phyloP scores from a whole-genome alignment of 1,140 invertebrate genomes.

The Phenacoccus solenopsis region DNA sequence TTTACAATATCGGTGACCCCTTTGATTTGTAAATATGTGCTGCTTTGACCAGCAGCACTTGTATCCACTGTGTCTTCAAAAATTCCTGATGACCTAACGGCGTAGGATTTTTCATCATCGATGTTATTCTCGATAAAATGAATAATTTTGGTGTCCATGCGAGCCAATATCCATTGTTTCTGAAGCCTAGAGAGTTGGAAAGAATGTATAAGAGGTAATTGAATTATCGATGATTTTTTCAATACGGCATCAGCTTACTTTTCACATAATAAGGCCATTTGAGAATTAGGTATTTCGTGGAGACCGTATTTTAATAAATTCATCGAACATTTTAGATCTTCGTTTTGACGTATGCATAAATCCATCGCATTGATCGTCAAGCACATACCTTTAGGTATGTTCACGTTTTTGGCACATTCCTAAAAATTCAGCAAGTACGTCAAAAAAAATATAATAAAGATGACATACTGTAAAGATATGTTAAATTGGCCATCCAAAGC shows the following conservation, averaged over 20 bases:
- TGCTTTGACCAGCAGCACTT: constrained; percentile 75
- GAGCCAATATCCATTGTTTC: constrained; percentile 8
- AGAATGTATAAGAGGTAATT: background rate
- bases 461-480: too few relatives aligned
- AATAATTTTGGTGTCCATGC: background rate
- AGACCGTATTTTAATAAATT: background rate
- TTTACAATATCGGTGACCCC: background rate
- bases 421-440: too few relatives aligned
- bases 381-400: constrained; percentile 11
- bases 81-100: constrained; percentile 50
- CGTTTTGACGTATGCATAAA: background rate
- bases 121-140: background rate
- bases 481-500: too few relatives aligned
- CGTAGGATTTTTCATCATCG: constrained; percentile 25
- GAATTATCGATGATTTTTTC: background rate
- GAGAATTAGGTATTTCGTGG: background rate
- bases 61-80: constrained; percentile 63
- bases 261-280: constrained; percentile 26
- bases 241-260: constrained; percentile 30
- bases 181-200: constrained; percentile 16
- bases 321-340: constrained; percentile 10
- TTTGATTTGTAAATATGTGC: constrained; percentile 36
- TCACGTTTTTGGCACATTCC: background rate
- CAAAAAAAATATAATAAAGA: too few relatives aligned
- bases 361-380: background rate